Conservation (phyloP, 2,888 invertebrate genomes). For the Dione juno region DNA sequence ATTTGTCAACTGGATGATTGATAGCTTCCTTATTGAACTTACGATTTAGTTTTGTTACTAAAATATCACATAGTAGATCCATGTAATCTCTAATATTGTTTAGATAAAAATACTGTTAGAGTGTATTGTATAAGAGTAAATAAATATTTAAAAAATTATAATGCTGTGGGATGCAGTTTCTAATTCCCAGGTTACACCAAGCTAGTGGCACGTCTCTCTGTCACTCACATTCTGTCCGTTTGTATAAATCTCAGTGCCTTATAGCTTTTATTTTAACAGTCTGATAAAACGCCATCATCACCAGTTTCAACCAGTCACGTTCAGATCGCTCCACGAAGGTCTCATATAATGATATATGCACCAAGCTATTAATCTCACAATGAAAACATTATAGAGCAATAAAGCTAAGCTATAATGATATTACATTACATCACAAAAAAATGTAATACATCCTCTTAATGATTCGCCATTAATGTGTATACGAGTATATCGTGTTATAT, state of each 20-base stretch:
- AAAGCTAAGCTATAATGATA: background rate
- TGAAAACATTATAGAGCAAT: background rate
- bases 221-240: too few relatives aligned
- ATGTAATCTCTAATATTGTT: background rate
- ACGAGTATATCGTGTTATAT: conserved; percentile 1
- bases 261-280: too few relatives aligned
- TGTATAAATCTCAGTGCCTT: too few relatives aligned
- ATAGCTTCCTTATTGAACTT: conserved; percentile 28
- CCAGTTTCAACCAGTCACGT: too few relatives aligned
- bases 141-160: too few relatives aligned
- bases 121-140: too few relatives aligned
- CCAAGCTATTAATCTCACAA: background rate
- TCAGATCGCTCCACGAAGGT: too few relatives aligned
- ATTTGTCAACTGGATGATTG: conserved; percentile 21
- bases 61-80: background rate
- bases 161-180: too few relatives aligned
- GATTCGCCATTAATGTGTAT: background rate
- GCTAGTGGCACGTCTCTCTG: too few relatives aligned
- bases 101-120: background rate
- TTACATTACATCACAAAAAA: conserved; percentile 8
- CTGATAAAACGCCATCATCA: too few relatives aligned
- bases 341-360: background rate
- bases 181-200: too few relatives aligned
- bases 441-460: conserved; percentile 17
- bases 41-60: conserved; percentile 2